Percentiles rank a stretch among this genome's conserved stretches.
These are phyloP conservation scores for Balanococcus diminutus DNA, from an alignment of 2,888 invertebrate genomes.

Conservation along the genomic window DNA sequence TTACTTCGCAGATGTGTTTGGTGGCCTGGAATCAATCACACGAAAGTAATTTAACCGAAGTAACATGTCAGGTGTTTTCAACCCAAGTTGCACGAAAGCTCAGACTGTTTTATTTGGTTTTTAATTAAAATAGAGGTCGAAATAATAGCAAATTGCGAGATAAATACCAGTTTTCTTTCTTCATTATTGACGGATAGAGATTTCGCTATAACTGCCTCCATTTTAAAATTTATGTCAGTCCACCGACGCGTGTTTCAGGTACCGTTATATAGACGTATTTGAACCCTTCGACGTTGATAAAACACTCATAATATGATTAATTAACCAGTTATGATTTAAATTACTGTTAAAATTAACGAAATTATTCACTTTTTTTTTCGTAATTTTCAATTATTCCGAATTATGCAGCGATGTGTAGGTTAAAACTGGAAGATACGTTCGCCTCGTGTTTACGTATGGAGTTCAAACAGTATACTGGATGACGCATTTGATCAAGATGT, in stretches of 20 bases:
- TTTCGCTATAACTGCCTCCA: conserved; percentile 33
- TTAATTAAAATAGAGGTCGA: too few relatives aligned
- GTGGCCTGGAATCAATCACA: conserved; percentile 23
- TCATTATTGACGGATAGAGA: conserved; percentile 39
- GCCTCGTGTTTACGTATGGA: not conserved
- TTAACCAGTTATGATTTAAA: not conserved
- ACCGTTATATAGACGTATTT: not conserved
- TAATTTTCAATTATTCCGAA: not conserved
- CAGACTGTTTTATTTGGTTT: too few relatives aligned
- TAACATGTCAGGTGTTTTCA: not conserved
- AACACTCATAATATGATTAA: not conserved
- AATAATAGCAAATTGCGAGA: too few relatives aligned
- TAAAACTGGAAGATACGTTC: not conserved
- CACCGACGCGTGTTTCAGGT: not conserved
- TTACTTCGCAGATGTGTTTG: not conserved
- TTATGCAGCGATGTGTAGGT: not conserved
- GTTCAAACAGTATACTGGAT: too few relatives aligned
- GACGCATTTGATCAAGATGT: too few relatives aligned
- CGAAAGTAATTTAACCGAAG: too few relatives aligned
- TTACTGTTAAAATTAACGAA: not conserved
- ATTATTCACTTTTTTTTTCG: not conserved
- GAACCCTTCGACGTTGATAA: not conserved
- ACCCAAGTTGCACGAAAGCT: too few relatives aligned
- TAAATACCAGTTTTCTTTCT: conserved; percentile 42
- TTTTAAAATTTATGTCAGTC: not conserved